Evolutionary conservation across 2,888 invertebrate species (phyloP).

Genomic region (Ectemnius cavifrons): DNA sequence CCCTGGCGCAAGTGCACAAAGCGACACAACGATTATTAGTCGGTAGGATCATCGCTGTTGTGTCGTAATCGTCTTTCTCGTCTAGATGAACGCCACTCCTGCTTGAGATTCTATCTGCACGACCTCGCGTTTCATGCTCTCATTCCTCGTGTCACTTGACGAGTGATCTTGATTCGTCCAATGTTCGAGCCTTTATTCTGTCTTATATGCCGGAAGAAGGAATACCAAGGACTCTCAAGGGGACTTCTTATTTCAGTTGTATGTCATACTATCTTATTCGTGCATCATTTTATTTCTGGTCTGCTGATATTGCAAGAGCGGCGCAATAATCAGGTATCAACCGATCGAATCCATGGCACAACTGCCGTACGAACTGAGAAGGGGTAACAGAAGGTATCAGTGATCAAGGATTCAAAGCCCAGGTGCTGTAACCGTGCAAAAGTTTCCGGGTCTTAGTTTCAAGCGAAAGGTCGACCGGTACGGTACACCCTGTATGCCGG

Average conservation of each 20-base stretch:
- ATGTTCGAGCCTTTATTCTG: too few relatives aligned
- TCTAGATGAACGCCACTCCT: neutral
- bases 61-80: neutral
- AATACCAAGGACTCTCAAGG: too few relatives aligned
- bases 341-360: too few relatives aligned
- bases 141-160: neutral
- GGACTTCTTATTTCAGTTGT: too few relatives aligned
- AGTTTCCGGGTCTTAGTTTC: neutral
- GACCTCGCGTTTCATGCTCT: conserved; percentile 1
- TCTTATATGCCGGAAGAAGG: too few relatives aligned
- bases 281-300: too few relatives aligned
- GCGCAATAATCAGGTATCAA: too few relatives aligned
- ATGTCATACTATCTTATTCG: too few relatives aligned
- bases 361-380: too few relatives aligned
- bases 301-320: too few relatives aligned
- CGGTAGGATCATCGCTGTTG: neutral
- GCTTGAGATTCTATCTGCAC: neutral
- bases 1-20: conserved; percentile 9
- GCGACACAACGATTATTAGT: conserved; percentile 70
- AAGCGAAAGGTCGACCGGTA: conserved; percentile 7
- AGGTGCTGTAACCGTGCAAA: neutral
- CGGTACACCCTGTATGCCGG: conserved; percentile 24
- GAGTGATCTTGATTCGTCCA: too few relatives aligned
- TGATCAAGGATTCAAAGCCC: neutral
- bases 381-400: too few relatives aligned